phyloP scores from a whole-genome alignment of 1,140 invertebrate genomes.

The Drosophila biarmipes region DNA sequence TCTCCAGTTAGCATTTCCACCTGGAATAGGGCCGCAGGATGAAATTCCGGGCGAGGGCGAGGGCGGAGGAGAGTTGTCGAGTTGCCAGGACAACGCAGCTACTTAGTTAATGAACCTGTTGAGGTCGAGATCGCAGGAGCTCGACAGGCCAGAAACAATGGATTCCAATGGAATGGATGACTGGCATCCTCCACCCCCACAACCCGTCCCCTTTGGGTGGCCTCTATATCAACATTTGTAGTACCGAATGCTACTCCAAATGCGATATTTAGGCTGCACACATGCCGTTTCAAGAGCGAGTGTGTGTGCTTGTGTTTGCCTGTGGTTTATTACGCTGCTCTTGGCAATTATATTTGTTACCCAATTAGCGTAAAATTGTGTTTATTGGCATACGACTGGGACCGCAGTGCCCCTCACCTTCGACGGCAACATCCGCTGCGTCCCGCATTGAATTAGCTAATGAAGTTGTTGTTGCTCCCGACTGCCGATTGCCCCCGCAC shows the following conservation, averaged over 20 bases:
- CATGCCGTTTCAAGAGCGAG: slow-evolving; percentile 10
- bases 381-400: slow-evolving; percentile 72
- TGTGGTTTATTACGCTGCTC: slow-evolving; percentile 82
- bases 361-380: slow-evolving; percentile 83
- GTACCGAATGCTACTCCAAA: slow-evolving; percentile 47
- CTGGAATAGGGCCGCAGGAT: slow-evolving; percentile 36
- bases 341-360: slow-evolving; percentile 83
- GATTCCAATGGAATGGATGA: slow-evolving; percentile 19
- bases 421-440: slow-evolving; percentile 19
- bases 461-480: slow-evolving; percentile 71
- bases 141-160: slow-evolving; percentile 41
- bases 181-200: slow-evolving; percentile 17
- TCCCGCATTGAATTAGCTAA: slow-evolving; percentile 74
- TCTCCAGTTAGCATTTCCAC: slow-evolving; percentile 7
- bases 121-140: slow-evolving; percentile 55
- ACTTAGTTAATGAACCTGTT: slow-evolving; percentile 82
- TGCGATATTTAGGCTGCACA: slow-evolving; percentile 55
- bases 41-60: slow-evolving; percentile 14
- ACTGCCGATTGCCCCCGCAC: slow-evolving; percentile 16
- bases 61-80: slow-evolving; percentile 20
- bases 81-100: slow-evolving; percentile 63
- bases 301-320: slow-evolving; percentile 58
- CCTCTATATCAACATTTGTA: slow-evolving; percentile 40
- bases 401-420: slow-evolving; percentile 22
- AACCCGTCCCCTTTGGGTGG: not conserved